Evolutionary conservation across 2,113 vertebrate species (phyloP), one percentile per base, ranked within the genome.

Genomic region (Gymnocephalus cernua): DNA sequence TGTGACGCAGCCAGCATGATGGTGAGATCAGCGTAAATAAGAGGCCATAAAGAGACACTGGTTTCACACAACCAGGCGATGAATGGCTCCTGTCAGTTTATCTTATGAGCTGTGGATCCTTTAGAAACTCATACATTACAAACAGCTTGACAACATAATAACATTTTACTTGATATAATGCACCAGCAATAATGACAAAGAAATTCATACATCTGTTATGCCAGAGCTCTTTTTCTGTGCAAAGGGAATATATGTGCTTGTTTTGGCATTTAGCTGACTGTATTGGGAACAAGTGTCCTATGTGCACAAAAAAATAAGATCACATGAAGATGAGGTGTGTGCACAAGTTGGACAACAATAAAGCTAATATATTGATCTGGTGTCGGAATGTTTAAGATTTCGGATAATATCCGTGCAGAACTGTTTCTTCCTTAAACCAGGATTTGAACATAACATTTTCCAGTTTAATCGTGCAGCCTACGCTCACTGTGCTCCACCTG

Each of bases 1-100:
- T 92, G 93, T 93, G 94, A 94, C 70, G 1, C 82, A 9, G 57
- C 45, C 86, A 79, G 90, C 83, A 61, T 77, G 91, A 83, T 74
- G 58, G 84, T 93, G 91, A 93, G 86, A 84, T 94, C 93, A 92
- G 92, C 84, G 35, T 90, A 87, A 88, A 86, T 58, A 86, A 84
- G 68, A 79, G 53, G 67, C 83, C 86, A 74, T 83, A 71, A 92
- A 90, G 87, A 87, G 78, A 81, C 77, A 44, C 62, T 81, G 57
- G 70, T 79, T 83, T 89, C 73, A 85, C 61, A 85, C 74, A 47
- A 16, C 25, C 41, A 29, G 44, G 41, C 13, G 15, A 86, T 90
- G 74, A 89, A 83, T 83, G 65, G 64, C 54, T 64, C 3, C 58
- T 78, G 71, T 76, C 74, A 70, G 71, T 67, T 77, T 41, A 35